Percentiles rank a stretch among this genome's conserved stretches.
Conservation (phyloP, 1,140 invertebrate species). For the Homalodisca vitripennis region DNA sequence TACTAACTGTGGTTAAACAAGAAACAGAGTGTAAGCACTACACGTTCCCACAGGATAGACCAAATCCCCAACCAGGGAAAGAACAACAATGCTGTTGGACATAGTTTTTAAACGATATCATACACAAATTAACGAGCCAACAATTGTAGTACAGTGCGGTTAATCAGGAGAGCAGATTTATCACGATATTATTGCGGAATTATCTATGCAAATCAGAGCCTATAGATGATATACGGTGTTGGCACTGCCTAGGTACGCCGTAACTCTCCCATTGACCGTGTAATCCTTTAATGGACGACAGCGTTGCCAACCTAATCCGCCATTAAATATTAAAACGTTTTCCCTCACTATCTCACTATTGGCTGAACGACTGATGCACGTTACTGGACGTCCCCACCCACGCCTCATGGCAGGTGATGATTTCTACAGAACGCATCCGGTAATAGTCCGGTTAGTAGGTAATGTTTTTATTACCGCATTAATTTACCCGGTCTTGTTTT, state of each 20-base stretch:
- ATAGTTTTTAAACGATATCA: constrained; percentile 1
- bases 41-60: too few relatives aligned
- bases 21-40: too few relatives aligned
- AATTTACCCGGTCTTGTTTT: too few relatives aligned
- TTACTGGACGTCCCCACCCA: background rate
- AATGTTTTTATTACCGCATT: too few relatives aligned
- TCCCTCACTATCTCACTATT: background rate
- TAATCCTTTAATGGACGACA: constrained; percentile 27
- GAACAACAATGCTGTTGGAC: too few relatives aligned
- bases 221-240: constrained; percentile 17
- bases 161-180: background rate
- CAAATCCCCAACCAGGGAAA: too few relatives aligned
- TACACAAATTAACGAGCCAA: background rate
- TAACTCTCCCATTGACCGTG: constrained; percentile 19
- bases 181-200: constrained; percentile 19
- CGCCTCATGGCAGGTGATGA: too few relatives aligned
- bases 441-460: too few relatives aligned
- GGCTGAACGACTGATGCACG: background rate
- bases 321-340: constrained; percentile 10
- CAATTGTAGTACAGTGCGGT: constrained; percentile 3
- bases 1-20: too few relatives aligned
- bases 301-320: constrained; percentile 10
- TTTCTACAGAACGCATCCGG: too few relatives aligned
- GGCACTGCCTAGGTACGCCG: background rate
- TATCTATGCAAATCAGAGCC: constrained; percentile 17